Base-by-base conservation (phyloP, 2,797 vertebrate genomes). In the Sandelia bainsii region DNA sequence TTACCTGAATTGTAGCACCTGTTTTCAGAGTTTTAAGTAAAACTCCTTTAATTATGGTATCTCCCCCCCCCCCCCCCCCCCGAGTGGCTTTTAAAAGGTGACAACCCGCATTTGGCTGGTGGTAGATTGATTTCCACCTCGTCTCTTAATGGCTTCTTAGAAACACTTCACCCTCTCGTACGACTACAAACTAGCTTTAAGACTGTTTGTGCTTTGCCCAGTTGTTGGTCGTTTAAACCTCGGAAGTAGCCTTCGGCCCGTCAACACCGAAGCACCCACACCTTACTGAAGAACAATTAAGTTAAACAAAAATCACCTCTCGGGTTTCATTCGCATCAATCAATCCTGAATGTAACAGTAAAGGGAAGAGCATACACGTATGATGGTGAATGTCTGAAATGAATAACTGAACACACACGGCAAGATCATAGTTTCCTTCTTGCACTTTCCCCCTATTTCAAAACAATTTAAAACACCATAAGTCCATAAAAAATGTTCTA, bases 391-490 rank as follows among this genome's bases (percentile, higher is more conserved):
- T 29, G 50, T 57, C 17, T 61, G 5, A 75, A 73, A 70, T 72
- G 2, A 77, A 65, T 27, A 77, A 73, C 61, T 49, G 25, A 72
- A 80, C 17, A 57, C 8, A 29, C 44, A n/a, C 7, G 29, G 34
- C 54, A 59, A 44, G 45, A 46, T 64, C 39, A 54, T 17, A 17
- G 62, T 66, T 53, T 69, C 27, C 23, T 63, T 58, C 61, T 60
- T 63, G 60, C 54, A n/a, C 39, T 19, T 56, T 46, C 64, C 50
- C 19, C 9, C 4, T n/a, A 50, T 67, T 67, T 61, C 25, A 78
- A 87, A 81, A 82, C 50, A 75, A 79, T 84, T 88, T 85, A 91
- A 91, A 93, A 86, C 76, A 82, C 46, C 23, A 42, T 20, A 27
- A 54, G 19, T 73, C 34, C 61, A 69, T 91, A 86, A 60, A 90